phyloP scores from a whole-genome alignment of 2,113 vertebrate genomes.

The Scophthalmus maximus region DNA sequence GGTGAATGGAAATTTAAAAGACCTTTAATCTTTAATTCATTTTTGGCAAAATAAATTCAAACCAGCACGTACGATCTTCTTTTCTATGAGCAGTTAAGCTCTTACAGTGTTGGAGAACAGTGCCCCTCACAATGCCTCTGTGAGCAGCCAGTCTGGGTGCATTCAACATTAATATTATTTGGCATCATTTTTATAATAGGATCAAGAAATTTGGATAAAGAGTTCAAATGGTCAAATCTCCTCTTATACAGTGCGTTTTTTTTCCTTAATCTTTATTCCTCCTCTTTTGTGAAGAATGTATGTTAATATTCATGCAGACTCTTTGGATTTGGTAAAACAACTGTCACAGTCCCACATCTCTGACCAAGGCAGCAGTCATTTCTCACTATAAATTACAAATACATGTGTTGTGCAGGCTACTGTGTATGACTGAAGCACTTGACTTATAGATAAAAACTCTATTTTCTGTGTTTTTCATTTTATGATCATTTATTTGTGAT shows the following conservation, averaged over 20 bases:
- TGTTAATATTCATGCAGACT: conserved; percentile 4
- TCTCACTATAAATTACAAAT: too few relatives aligned
- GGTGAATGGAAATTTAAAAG: not conserved
- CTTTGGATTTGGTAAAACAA: not conserved
- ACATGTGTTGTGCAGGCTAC: too few relatives aligned
- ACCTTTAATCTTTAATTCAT: conserved; percentile 33
- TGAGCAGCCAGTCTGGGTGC: too few relatives aligned
- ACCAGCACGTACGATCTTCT: conserved; percentile 15
- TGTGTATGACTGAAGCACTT: too few relatives aligned
- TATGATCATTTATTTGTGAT: too few relatives aligned
- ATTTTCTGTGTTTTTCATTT: too few relatives aligned
- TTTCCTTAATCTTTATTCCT: not conserved
- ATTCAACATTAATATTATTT: too few relatives aligned
- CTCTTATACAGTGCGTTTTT: conserved; percentile 15
- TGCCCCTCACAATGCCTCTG: conserved; percentile 49
- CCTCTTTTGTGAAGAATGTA: conserved; percentile 5
- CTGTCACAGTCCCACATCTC: not conserved
- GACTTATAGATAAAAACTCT: too few relatives aligned
- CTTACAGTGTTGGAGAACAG: conserved; percentile 44
- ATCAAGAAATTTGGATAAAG: conserved; percentile 63
- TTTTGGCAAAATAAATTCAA: conserved; percentile 40
- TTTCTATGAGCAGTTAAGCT: conserved; percentile 41
- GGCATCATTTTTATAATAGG: conserved; percentile 62
- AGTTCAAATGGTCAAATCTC: conserved; percentile 64
- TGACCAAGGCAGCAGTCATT: not conserved